Evolutionary conservation across 2,888 invertebrate species (phyloP), one percentile per base, ranked within the genome.

Genomic region (Nowickia ferox): DNA sequence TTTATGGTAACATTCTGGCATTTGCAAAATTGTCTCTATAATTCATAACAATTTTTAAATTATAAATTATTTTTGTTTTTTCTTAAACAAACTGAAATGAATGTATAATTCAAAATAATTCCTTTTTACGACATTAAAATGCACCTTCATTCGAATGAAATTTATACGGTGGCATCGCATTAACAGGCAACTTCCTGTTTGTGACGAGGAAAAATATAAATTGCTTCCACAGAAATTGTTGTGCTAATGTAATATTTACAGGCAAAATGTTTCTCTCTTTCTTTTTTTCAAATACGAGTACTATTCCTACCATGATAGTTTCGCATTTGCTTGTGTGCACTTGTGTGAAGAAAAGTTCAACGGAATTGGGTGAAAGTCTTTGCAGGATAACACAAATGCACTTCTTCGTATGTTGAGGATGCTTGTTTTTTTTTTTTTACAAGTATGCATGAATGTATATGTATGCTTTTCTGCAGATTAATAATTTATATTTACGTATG

Each of bases 141-240:
- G 57, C 19, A 40, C 57, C 59, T 46, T 19, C 55, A 55, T 40
- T 59, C 10, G 19, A 71, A 63, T 79, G 69, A 71, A 79, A 79
- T 79, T 44, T 63, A 71, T 53, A 71, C 63, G 53, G 48, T 68
- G 63, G 71, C 72, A 80, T 80, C 55, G n/a, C 15, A 65, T 80
- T 72, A 63, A 72, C 65, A 17, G 13, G 44, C 46, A 65, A 80
- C 72, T 72, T 66, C 65, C 57, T 40, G 40, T 72, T 40, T 46
- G 11, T 4, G 22, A 6, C 13, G 13, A 15, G 9, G 22, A 30
- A 77, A 44, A 38, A 11, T 8, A 53, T 44, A 71, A 76, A 76
- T 76, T 66, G 48, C 65, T 80, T 72, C 57, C 79, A 72, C 22
- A 38, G 61, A 30, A 71, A 72, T 55, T 79, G 38, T 5, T 55